These are phyloP conservation scores for Heliornis fulica DNA, from an alignment of 2,113 vertebrate genomes.

Conservation along the genomic window DNA sequence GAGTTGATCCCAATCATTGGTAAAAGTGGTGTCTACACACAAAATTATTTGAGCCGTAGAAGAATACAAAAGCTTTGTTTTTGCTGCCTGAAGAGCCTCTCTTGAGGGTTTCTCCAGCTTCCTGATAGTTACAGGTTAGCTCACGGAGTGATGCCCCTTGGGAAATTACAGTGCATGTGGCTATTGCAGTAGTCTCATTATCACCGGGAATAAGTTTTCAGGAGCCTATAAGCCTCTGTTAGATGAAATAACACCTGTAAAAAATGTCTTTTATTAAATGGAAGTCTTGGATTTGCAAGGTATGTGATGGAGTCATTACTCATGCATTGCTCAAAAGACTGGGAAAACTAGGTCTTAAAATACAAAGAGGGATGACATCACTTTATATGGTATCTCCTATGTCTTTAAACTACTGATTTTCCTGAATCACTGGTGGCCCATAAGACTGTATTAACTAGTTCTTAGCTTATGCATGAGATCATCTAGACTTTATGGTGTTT, in stretches of 20 bases:
- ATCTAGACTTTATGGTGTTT: background rate
- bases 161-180: background rate
- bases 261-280: background rate
- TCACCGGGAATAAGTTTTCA: background rate
- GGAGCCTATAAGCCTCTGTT: background rate
- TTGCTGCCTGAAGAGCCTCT: background rate
- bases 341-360: background rate
- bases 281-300: background rate
- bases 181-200: background rate
- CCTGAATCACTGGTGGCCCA: background rate
- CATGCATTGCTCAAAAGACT: background rate
- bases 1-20: fast-evolving
- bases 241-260: background rate
- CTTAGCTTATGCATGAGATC: background rate
- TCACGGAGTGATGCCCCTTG: background rate
- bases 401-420: background rate
- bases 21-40: background rate
- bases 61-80: background rate
- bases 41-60: background rate
- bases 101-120: background rate
- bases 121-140: background rate
- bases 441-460: background rate
- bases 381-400: background rate
- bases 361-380: background rate
- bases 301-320: background rate